Base-by-base conservation (phyloP, 2,113 vertebrate species). In the Muntiacus muntjak region DNA sequence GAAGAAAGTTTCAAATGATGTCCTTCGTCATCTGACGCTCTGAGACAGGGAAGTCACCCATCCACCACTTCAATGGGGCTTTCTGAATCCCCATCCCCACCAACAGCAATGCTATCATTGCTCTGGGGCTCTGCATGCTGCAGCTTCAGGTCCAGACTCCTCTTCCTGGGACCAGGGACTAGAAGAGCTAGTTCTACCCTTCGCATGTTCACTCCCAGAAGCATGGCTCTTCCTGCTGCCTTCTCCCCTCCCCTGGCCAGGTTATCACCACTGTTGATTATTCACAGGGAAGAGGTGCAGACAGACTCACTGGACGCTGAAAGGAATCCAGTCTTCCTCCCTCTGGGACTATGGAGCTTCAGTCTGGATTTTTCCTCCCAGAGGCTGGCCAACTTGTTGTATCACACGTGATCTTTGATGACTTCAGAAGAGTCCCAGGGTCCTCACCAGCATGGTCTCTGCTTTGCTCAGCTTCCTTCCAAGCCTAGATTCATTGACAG, bases 61-160 rank as follows among this genome's bases (percentile, higher is more conserved):
- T 30, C 58, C 33, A 81, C 50, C 54, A 16, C 26, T 43, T 62
- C 33, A 26, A 1, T 36, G 36, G 90, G n/a, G 16, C 19, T 64
- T 58, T 92, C 64, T 52, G 74, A 83, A 40, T 54, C 85, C 26
- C 76, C 11, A 5, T 11, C 14, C 71, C 43, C 43, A 0, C 26
- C 14, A 79, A 21, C 30, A 33, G 8, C 0, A 1, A n/a, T 7
- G 36, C 40, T 3, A 0, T 21, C 6, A 0, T 21, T 45, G 71
- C 62, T 43, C 21, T 40, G 17, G 17, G 45, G 47, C 54, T 67
- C n/a, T 12, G 0, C 2, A 2, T 45, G 19, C 52, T 45, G 45
- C 5, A 19, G 6, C 55, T 28, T 13, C 10, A 33, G 36, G 81
- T 5, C 50, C 79, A 3, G 84, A 25, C 17, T 28, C 36, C 62